Evolutionary conservation across 2,797 vertebrate genomes (phyloP), one percentile per base, ranked within the genome.

Genomic region (Australoheros facetus): DNA sequence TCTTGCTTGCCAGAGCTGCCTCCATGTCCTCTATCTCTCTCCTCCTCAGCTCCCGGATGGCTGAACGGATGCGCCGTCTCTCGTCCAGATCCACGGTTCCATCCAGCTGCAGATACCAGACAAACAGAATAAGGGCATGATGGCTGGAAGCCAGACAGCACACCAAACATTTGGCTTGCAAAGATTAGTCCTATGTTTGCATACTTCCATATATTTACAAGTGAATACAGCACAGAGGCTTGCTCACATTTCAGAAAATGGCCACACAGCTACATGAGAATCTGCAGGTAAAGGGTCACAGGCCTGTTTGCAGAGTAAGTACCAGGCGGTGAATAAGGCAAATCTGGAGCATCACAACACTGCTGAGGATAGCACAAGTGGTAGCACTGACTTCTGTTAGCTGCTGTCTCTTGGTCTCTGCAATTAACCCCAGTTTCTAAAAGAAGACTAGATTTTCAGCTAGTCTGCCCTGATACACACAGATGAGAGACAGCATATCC

Each of bases 1-100:
- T 96, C 87, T 99, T 99, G 78, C 97, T 98, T 4, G 97, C 97
- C 90, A 99, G 90, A 0, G 96, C 95, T 16, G 97, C 98, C 82
- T 99, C 98, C 75, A 97, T 97, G 21, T 94, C 95, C 86, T 98
- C 96, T 10, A 99, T 94, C 95, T 99, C 98, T 82, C 97, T 95
- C 64, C 95, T 95, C 89, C 97, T 96, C 76, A 99, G 84, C 53
- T 99, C 98, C 76, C 97, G 95, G 81, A 99, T 97, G 37, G 98
- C 98, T 0, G 97, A 96, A 59, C 97, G 97, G 91, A 99, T 99
- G 82, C 95, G 93, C 13, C 97, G 96, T 21, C 98, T 95, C 93
- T 99, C 97, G 0, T 97, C 96, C 89, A 99, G 94, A 88, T 99
- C 97, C 73, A 95, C 78, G 0, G 98, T 98, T 79, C 95, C 95